A percentile compares a stretch with the other conserved stretches of the same genome.
These are phyloP conservation scores for Porites australiensis DNA, from an alignment of 64 coral and sea anemone species.

Conservation along the genomic window DNA sequence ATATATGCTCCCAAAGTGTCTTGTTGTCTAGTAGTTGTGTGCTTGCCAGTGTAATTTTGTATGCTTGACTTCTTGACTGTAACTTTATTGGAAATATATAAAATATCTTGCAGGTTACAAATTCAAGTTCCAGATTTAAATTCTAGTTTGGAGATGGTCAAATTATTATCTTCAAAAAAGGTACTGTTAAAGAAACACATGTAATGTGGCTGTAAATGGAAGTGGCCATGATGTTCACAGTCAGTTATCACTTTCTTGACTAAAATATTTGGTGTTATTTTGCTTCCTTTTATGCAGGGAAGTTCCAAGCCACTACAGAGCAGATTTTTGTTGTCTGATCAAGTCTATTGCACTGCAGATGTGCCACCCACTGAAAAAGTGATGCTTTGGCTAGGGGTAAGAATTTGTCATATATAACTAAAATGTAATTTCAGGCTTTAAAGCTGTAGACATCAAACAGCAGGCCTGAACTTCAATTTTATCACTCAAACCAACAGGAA, in stretches of 20 bases:
- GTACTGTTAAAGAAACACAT: constrained; percentile 6
- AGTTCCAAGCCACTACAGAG: constrained; percentile 68
- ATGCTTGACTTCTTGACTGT: too few relatives aligned
- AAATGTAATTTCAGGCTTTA: too few relatives aligned
- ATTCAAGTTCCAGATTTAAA: constrained; percentile 96
- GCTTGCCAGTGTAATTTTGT: too few relatives aligned
- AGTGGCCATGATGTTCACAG: too few relatives aligned
- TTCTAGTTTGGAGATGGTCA: constrained; percentile 96
- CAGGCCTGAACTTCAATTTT: too few relatives aligned
- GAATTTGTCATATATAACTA: neutral
- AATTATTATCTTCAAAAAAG: constrained; percentile 86
- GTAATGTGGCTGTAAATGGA: too few relatives aligned
- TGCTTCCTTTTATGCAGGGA: neutral
- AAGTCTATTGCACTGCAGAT: constrained; percentile 87
- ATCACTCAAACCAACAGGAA: too few relatives aligned
- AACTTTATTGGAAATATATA: neutral
- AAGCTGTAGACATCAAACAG: too few relatives aligned
- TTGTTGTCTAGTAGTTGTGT: too few relatives aligned
- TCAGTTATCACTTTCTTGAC: too few relatives aligned
- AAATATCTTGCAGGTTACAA: constrained; percentile 68
- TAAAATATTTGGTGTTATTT: too few relatives aligned
- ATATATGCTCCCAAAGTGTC: too few relatives aligned
- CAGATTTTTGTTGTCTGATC: constrained; percentile 97
- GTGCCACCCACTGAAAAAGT: constrained; percentile 98
- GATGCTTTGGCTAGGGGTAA: constrained; percentile 98